Percentiles rank a stretch among this genome's conserved stretches.
phyloP scores from a whole-genome alignment of 2,797 vertebrate species.

The Chrysocyon brachyurus region DNA sequence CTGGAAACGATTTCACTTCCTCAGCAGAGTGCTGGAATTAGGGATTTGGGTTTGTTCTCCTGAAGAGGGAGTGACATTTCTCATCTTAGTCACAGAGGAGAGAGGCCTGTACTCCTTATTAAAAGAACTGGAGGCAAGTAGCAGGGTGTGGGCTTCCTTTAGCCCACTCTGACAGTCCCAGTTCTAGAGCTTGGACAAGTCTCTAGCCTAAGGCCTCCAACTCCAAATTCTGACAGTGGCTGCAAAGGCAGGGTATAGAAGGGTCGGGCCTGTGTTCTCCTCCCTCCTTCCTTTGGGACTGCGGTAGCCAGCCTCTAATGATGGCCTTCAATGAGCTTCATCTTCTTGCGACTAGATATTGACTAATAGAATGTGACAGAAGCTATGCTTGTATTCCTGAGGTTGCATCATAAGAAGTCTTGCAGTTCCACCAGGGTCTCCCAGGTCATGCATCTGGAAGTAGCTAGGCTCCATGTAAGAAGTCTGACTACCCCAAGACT shows the following conservation, averaged over 20 bases:
- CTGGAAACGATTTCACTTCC: not conserved
- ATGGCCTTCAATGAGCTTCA: not conserved
- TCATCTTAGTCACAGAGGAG: not conserved
- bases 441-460: not conserved
- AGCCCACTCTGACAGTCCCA: not conserved
- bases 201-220: not conserved
- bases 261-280: not conserved
- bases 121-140: not conserved
- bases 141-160: not conserved
- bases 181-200: not conserved
- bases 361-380: not conserved
- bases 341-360: not conserved
- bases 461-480: not conserved
- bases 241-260: not conserved
- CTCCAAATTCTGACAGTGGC: not conserved
- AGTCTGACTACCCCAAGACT: accelerated
- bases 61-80: not conserved
- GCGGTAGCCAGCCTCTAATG: not conserved
- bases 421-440: not conserved
- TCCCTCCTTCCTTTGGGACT: not conserved
- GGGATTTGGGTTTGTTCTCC: not conserved
- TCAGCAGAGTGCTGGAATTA: not conserved
- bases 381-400: not conserved
- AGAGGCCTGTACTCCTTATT: not conserved
- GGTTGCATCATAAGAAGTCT: not conserved